Percentiles rank a stretch among this genome's conserved stretches.
These are phyloP conservation scores for Oreocharis arfaki DNA, from an alignment of 2,113 vertebrate species.

Conservation along the genomic window DNA sequence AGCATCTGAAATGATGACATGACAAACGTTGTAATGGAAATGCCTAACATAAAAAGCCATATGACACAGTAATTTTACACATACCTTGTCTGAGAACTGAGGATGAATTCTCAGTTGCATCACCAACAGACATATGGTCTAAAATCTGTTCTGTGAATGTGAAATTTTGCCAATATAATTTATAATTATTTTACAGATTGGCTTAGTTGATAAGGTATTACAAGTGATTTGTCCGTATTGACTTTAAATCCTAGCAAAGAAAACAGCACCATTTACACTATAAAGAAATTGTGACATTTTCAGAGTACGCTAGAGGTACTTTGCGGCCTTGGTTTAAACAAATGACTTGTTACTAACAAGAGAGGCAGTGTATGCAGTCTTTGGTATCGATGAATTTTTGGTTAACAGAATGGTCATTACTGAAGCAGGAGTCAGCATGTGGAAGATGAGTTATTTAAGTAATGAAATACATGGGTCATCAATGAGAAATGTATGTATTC, in stretches of 20 bases:
- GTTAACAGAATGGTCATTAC: background rate
- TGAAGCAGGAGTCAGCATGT: background rate
- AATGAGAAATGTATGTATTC: background rate
- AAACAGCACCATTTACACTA: background rate
- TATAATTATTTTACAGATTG: constrained; percentile 45
- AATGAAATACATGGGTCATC: background rate
- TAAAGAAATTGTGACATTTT: background rate
- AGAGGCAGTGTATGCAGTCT: background rate
- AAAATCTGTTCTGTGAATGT: constrained; percentile 56
- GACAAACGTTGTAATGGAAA: background rate
- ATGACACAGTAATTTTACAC: constrained; percentile 24
- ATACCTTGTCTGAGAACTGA: constrained; percentile 25
- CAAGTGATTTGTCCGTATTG: background rate
- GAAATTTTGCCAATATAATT: constrained; percentile 37
- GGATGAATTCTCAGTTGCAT: constrained; percentile 38
- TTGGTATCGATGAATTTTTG: background rate
- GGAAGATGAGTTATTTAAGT: background rate
- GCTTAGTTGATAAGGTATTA: background rate
- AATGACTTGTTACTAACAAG: background rate
- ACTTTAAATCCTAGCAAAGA: constrained; percentile 5
- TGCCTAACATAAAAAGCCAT: background rate
- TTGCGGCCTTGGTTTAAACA: background rate
- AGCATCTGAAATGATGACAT: background rate
- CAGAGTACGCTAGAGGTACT: background rate
- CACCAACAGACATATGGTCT: constrained; percentile 62